phyloP scores from a whole-genome alignment of 2,113 vertebrate genomes.

The Acanthochromis polyacanthus region DNA sequence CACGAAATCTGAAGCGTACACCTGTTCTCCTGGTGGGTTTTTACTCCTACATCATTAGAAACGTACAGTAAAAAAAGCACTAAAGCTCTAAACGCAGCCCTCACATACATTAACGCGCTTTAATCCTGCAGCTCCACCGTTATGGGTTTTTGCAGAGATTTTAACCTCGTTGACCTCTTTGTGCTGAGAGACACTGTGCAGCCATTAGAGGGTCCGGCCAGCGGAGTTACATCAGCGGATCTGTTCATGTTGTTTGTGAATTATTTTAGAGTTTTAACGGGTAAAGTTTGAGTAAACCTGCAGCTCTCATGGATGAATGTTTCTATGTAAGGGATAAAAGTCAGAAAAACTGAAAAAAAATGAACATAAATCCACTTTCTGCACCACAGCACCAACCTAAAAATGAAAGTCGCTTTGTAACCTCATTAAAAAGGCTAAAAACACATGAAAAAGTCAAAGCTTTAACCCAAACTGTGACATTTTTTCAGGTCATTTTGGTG shows the following conservation, averaged over 20 bases:
- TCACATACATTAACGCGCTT: slow-evolving; percentile 42
- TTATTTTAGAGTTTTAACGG: neutral
- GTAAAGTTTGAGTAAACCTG: neutral
- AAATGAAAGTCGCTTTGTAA: too few relatives aligned
- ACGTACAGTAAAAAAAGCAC: slow-evolving; percentile 1
- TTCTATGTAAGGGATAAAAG: too few relatives aligned
- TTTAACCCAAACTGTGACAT: too few relatives aligned
- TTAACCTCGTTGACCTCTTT: slow-evolving; percentile 54
- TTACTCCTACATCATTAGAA: neutral
- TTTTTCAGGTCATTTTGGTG: too few relatives aligned
- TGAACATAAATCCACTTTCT: too few relatives aligned
- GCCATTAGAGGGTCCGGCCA: slow-evolving; percentile 37
- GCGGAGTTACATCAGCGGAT: slow-evolving; percentile 19
- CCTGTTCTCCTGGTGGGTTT: neutral
- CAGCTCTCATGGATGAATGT: too few relatives aligned
- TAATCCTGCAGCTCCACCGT: slow-evolving; percentile 59
- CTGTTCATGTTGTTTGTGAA: neutral
- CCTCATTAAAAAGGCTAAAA: too few relatives aligned
- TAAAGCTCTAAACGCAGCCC: slow-evolving; percentile 2
- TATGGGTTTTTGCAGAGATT: slow-evolving; percentile 28
- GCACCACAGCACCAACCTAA: too few relatives aligned
- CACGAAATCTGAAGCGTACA: slow-evolving; percentile 19
- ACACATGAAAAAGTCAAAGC: too few relatives aligned
- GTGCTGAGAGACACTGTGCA: slow-evolving; percentile 27
- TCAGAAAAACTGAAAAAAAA: too few relatives aligned